Conservation (phyloP, 1,140 invertebrate genomes). For the Penaeus japonicus region DNA sequence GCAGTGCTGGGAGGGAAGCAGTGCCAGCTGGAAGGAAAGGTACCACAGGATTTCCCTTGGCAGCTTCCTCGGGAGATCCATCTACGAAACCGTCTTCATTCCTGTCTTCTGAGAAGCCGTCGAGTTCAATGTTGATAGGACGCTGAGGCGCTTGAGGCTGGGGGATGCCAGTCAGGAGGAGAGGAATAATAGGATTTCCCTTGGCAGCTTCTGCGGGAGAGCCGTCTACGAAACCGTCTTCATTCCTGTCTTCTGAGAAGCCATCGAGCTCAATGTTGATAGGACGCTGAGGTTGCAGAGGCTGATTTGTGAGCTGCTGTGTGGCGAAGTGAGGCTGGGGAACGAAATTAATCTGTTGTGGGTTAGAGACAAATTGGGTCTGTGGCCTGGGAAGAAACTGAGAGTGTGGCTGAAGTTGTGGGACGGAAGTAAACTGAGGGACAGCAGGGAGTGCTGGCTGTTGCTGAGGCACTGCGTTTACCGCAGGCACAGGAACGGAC, state of each 20-base stretch:
- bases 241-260: conserved; percentile 16
- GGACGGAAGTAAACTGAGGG: background rate
- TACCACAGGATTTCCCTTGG: background rate
- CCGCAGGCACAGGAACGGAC: conserved; percentile 6
- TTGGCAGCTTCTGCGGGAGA: background rate
- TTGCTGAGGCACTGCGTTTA: background rate
- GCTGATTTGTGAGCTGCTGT: too few relatives aligned
- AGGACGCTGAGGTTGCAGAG: background rate
- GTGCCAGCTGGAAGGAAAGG: background rate
- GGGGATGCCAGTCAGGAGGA: too few relatives aligned
- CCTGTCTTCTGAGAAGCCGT: conserved; percentile 25
- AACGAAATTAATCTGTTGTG: too few relatives aligned
- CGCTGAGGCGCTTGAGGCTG: background rate
- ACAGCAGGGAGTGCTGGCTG: conserved; percentile 55
- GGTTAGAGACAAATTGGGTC: too few relatives aligned
- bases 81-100: conserved; percentile 38
- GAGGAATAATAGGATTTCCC: conserved; percentile 4
- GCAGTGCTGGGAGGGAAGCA: background rate
- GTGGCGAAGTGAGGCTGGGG: too few relatives aligned
- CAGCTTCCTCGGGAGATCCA: background rate
- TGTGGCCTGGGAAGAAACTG: background rate
- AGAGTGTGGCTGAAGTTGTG: background rate
- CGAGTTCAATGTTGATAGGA: background rate
- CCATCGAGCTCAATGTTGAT: background rate
- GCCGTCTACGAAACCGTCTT: conserved; percentile 44